Percentiles rank a stretch among this genome's conserved stretches.
phyloP scores from a whole-genome alignment of 2,113 vertebrate genomes.

The Trichechus manatus region DNA sequence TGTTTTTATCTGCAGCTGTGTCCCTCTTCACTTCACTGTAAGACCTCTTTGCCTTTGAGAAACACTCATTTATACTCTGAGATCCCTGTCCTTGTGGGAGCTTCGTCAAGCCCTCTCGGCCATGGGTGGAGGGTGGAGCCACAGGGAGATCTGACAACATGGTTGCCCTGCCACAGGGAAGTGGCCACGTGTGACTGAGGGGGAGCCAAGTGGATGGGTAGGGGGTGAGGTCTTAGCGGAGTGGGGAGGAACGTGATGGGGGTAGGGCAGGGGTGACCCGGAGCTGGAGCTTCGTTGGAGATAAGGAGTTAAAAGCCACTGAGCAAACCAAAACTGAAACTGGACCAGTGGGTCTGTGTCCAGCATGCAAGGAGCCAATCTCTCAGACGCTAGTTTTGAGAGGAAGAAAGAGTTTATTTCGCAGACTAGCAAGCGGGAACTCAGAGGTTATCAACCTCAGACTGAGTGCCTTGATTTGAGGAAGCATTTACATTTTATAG shows the following conservation, averaged over 20 bases:
- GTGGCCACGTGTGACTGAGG: fast-evolving
- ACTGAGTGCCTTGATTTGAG: no score
- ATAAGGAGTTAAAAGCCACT: no score
- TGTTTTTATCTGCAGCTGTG: not conserved
- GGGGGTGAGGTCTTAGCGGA: fast-evolving
- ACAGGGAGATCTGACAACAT: no score
- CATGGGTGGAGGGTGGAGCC: fast-evolving
- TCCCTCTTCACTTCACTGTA: fast-evolving
- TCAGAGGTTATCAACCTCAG: no score
- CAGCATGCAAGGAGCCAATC: no score
- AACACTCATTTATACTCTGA: not conserved
- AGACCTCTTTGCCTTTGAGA: not conserved
- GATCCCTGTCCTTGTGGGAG: no score
- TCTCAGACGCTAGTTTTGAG: no score
- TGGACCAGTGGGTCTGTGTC: no score
- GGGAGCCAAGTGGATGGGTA: fast-evolving
- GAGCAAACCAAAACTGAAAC: no score
- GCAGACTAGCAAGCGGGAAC: no score
- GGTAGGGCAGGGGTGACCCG: fast-evolving
- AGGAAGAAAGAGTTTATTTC: no score
- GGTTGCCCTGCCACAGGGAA: not conserved
- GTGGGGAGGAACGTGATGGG: fast-evolving
- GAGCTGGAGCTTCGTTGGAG: not conserved
- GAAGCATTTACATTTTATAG: no score
- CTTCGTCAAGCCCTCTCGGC: not conserved